phyloP scores from a whole-genome alignment of 2,113 vertebrate species.

The Callopanchax toddi region DNA sequence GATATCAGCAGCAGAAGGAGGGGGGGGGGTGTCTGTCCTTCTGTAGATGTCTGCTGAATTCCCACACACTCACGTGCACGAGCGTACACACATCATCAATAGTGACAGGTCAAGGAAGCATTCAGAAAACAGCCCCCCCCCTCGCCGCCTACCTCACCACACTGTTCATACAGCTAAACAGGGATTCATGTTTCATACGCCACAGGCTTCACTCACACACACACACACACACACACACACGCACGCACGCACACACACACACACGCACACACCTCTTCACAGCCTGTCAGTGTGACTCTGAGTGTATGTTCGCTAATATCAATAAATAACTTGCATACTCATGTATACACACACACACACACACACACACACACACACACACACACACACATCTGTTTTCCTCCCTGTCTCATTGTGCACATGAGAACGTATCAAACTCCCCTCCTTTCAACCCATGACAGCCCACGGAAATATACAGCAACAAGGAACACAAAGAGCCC shows the following conservation, averaged over 20 bases:
- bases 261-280: constrained; percentile 9
- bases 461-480: constrained; percentile 37
- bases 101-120: constrained; percentile 76
- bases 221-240: constrained; percentile 13
- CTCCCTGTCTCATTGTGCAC: constrained; percentile 19
- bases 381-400: constrained; percentile 10
- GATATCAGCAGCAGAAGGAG: constrained; percentile 43
- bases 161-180: constrained; percentile 68
- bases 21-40: constrained; percentile 53
- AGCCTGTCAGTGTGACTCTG: constrained; percentile 18
- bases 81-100: constrained; percentile 71
- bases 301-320: constrained; percentile 26
- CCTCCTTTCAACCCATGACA: constrained; percentile 47
- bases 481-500: constrained; percentile 60
- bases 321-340: constrained; percentile 4
- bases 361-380: neutral
- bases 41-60: constrained; percentile 70
- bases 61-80: constrained; percentile 49
- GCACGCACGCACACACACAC: constrained; percentile 2
- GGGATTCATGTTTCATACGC: constrained; percentile 70
- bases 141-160: too few relatives aligned
- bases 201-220: constrained; percentile 47
- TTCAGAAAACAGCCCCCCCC: constrained; percentile 60
- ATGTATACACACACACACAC: neutral
- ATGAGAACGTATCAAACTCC: constrained; percentile 16